Percentiles rank a stretch among this genome's conserved stretches.
These are phyloP conservation scores for Brachyalestes nurse DNA, from an alignment of 2,797 vertebrate species.

Conservation along the genomic window DNA sequence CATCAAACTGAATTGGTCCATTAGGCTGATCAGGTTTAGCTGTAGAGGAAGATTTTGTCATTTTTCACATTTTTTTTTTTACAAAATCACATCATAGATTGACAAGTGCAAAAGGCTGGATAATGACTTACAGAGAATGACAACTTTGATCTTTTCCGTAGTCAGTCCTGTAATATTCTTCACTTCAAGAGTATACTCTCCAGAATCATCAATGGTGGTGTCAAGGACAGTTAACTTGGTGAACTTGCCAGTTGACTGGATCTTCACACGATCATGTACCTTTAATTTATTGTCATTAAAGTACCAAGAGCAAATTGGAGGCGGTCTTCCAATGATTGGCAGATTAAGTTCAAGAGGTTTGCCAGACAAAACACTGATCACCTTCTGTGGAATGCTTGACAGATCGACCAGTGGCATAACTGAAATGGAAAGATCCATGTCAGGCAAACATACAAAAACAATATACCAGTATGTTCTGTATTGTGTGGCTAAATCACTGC, in stretches of 20 bases:
- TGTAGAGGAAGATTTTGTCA: slow-evolving; percentile 57
- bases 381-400: slow-evolving; percentile 91
- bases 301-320: slow-evolving; percentile 92
- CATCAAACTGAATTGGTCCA: slow-evolving; percentile 90
- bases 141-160: slow-evolving; percentile 88
- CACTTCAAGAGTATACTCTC: slow-evolving; percentile 90
- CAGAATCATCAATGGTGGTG: slow-evolving; percentile 92
- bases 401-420: slow-evolving; percentile 93
- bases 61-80: neutral
- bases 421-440: slow-evolving; percentile 62
- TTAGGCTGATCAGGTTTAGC: slow-evolving; percentile 94
- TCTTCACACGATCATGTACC: slow-evolving; percentile 88
- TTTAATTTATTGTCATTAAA: slow-evolving; percentile 87
- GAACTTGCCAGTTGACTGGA: slow-evolving; percentile 87
- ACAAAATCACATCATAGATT: neutral
- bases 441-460: slow-evolving; percentile 34
- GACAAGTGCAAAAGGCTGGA: slow-evolving; percentile 6
- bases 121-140: slow-evolving; percentile 90
- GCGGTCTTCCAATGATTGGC: slow-evolving; percentile 90
- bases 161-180: slow-evolving; percentile 89
- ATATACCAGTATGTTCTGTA: neutral
- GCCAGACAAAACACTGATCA: slow-evolving; percentile 88
- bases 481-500: too few species aligned
- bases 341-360: slow-evolving; percentile 90
- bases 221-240: slow-evolving; percentile 88